Percentiles rank a stretch among this genome's conserved stretches.
Evolutionary conservation across 1,140 invertebrate genomes (phyloP).

Genomic region (Homalodisca vitripennis): DNA sequence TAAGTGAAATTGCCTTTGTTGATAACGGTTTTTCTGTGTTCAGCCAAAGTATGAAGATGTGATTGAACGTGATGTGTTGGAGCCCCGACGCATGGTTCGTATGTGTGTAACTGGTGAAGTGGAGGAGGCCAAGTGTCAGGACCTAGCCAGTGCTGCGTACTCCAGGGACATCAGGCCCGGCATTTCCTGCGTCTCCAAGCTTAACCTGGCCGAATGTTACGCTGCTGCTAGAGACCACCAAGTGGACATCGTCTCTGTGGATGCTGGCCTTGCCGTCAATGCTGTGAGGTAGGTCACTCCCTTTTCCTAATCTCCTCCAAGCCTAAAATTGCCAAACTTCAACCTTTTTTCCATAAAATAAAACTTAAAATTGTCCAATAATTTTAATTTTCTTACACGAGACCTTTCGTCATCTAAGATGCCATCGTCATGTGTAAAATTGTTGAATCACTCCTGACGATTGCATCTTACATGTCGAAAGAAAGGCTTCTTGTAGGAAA

Average conservation of each 20-base stretch:
- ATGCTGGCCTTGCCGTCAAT: conserved; percentile 57
- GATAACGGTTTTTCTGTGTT: conserved; percentile 35
- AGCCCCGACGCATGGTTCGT: conserved; percentile 53
- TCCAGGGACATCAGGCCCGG: conserved; percentile 70
- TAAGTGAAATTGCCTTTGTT: no score
- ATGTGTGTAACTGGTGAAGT: conserved; percentile 63
- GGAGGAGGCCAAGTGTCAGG: conserved; percentile 64
- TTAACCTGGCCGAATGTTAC: conserved; percentile 61
- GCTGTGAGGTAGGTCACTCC: conserved; percentile 54
- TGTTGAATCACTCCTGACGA: no score
- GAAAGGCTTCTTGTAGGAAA: no score
- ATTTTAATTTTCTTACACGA: no score
- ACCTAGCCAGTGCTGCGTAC: conserved; percentile 63
- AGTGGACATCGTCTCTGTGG: conserved; percentile 63
- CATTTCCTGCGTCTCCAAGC: conserved; percentile 61
- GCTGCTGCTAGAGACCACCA: conserved; percentile 59
- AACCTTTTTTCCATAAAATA: no score
- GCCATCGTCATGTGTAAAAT: no score
- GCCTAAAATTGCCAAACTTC: no score
- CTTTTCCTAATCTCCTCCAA: no score
- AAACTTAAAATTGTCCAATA: no score
- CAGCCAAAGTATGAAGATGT: conserved; percentile 73
- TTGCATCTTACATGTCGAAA: no score
- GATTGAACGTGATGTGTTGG: conserved; percentile 68
- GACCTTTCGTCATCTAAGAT: no score